phyloP scores from a whole-genome alignment of 2,113 vertebrate species.

The Lepus europaeus region DNA sequence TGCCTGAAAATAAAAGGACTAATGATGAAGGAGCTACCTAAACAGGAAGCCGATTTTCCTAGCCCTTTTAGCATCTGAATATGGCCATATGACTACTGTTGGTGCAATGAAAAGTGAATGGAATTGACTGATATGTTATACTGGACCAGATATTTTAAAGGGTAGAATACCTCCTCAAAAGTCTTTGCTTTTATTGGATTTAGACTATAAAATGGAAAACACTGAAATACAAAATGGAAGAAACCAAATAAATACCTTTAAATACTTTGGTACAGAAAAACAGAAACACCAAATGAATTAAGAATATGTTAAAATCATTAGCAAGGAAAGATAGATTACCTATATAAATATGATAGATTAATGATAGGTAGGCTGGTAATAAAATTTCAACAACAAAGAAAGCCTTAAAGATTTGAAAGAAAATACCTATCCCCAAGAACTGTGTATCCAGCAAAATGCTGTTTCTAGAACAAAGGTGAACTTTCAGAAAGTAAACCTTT shows the following conservation, averaged over 20 bases:
- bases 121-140: not conserved
- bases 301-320: not conserved
- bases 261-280: not conserved
- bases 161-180: not conserved
- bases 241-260: not conserved
- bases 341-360: not conserved
- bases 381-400: slow-evolving; percentile 38
- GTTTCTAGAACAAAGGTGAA: not conserved
- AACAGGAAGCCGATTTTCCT: not conserved
- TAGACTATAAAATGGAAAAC: not conserved
- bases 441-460: not conserved
- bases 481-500: not conserved
- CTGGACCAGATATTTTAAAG: not conserved
- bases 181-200: not conserved
- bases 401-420: not conserved
- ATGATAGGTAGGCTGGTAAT: not conserved
- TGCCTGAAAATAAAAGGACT: not conserved
- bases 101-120: not conserved
- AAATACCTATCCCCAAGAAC: not conserved
- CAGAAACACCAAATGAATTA: not conserved
- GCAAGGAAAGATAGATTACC: not conserved
- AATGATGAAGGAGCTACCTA: not conserved
- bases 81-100: not conserved
- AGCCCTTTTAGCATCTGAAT: not conserved
- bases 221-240: not conserved